Conservation (phyloP, 2,888 invertebrate species). For the Artemia sinica region DNA sequence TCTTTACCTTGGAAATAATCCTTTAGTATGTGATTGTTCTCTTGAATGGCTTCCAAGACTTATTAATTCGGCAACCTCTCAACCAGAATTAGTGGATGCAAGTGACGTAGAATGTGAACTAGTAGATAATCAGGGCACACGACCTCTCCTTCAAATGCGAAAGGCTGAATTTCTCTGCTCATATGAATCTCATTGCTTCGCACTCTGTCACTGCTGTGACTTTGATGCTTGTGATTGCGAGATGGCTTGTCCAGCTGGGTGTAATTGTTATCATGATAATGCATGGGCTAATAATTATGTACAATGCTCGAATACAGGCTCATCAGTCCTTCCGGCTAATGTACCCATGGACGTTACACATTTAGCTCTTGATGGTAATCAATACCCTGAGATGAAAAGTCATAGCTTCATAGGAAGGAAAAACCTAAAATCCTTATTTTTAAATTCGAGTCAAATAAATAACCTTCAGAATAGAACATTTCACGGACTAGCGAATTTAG, state of each 20-base stretch:
- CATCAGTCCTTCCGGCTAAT: slow-evolving; percentile 56
- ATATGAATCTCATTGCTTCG: slow-evolving; percentile 82
- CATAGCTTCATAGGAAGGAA: slow-evolving; percentile 82
- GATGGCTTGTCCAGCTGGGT: slow-evolving; percentile 84
- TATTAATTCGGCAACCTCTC: slow-evolving; percentile 55
- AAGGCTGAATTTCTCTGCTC: slow-evolving; percentile 78
- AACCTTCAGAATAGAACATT: slow-evolving; percentile 12
- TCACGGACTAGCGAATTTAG: slow-evolving; percentile 46
- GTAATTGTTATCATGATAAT: slow-evolving; percentile 85
- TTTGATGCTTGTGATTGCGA: slow-evolving; percentile 94
- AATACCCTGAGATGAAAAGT: slow-evolving; percentile 64
- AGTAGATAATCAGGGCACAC: neutral
- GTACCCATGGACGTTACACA: slow-evolving; percentile 91
- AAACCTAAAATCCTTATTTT: slow-evolving; percentile 65
- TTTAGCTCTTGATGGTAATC: slow-evolving; percentile 77
- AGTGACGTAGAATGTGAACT: slow-evolving; percentile 52
- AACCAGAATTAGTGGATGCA: slow-evolving; percentile 61
- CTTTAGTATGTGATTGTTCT: slow-evolving; percentile 64
- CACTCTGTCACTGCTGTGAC: slow-evolving; percentile 85
- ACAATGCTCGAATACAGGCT: slow-evolving; percentile 65
- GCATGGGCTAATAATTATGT: slow-evolving; percentile 83
- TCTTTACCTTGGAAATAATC: slow-evolving; percentile 63
- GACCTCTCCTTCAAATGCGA: slow-evolving; percentile 63
- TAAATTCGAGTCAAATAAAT: slow-evolving; percentile 41
- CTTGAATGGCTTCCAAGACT: slow-evolving; percentile 71